Evolutionary conservation across 2,113 vertebrate genomes (phyloP).

Genomic region (Megaleporinus macrocephalus): DNA sequence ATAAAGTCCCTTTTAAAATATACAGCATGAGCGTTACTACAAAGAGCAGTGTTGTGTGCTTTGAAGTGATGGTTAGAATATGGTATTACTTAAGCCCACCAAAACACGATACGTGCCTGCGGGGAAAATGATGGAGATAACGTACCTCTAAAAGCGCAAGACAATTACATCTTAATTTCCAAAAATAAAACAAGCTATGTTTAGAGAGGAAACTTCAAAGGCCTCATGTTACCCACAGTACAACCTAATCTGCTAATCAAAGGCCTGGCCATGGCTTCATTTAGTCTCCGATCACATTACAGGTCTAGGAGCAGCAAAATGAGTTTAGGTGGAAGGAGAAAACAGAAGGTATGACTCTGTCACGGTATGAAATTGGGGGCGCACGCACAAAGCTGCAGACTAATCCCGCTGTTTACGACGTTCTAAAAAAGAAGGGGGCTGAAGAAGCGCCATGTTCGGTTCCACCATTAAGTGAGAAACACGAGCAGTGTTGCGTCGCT

Average conservation of each 20-base stretch:
- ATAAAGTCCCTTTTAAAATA: slow-evolving; percentile 5
- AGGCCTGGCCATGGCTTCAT: slow-evolving; percentile 11
- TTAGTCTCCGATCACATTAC: slow-evolving; percentile 20
- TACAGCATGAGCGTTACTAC: slow-evolving; percentile 25
- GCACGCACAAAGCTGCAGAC: neutral
- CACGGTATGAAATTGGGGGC: neutral
- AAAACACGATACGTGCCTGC: neutral
- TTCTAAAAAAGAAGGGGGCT: neutral
- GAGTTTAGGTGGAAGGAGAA: neutral
- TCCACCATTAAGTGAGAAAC: slow-evolving; percentile 5
- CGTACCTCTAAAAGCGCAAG: slow-evolving; percentile 16
- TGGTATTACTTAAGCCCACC: neutral
- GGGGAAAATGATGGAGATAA: slow-evolving; percentile 17
- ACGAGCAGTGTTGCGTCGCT: neutral
- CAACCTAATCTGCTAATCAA: slow-evolving; percentile 29
- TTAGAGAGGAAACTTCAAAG: slow-evolving; percentile 21
- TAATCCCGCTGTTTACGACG: neutral
- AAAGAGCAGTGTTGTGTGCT: slow-evolving; percentile 16
- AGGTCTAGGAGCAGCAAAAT: slow-evolving; percentile 5
- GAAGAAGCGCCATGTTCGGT: neutral
- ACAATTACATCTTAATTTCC: slow-evolving; percentile 7
- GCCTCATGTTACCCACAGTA: slow-evolving; percentile 16
- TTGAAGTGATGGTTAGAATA: slow-evolving; percentile 22
- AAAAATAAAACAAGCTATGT: slow-evolving; percentile 37
- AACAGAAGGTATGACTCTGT: neutral